These are phyloP conservation scores for Leucopternis melanops DNA, from an alignment of 2,113 vertebrate genomes.

Conservation along the genomic window DNA sequence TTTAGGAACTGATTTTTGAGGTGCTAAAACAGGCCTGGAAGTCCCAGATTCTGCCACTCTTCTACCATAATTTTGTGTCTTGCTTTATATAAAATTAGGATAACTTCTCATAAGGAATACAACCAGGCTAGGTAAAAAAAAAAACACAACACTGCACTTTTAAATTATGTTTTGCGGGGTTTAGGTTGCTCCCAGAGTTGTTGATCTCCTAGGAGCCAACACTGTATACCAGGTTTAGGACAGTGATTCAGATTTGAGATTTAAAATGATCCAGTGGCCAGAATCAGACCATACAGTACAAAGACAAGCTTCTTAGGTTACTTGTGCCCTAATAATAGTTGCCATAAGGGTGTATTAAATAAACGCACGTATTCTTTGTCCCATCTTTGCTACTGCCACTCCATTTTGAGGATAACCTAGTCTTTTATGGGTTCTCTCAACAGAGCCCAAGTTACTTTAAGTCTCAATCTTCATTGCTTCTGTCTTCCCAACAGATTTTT, in stretches of 20 bases:
- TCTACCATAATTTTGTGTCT: neutral
- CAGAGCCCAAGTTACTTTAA: neutral
- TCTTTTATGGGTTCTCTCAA: neutral
- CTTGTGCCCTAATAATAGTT: neutral
- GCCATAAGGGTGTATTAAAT: neutral
- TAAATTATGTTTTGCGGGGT: neutral
- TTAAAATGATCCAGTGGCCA: neutral
- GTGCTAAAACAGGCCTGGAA: neutral
- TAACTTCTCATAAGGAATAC: neutral
- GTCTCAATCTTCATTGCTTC: neutral
- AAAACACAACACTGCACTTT: neutral
- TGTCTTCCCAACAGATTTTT: neutral
- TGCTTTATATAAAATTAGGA: neutral
- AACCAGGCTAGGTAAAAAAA: neutral
- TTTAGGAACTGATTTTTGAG: neutral
- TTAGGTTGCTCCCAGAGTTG: fast-evolving
- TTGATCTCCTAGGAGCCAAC: neutral
- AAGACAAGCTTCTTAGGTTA: neutral
- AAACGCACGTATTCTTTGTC: neutral
- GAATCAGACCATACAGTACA: neutral
- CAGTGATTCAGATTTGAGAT: neutral
- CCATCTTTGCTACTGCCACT: neutral
- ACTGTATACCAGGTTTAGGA: neutral
- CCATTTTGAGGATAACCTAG: neutral
- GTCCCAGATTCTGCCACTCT: neutral